Evolutionary conservation across 2,113 vertebrate genomes (phyloP), one percentile per base, ranked within the genome.

Genomic region (Limnothrissa miodon): DNA sequence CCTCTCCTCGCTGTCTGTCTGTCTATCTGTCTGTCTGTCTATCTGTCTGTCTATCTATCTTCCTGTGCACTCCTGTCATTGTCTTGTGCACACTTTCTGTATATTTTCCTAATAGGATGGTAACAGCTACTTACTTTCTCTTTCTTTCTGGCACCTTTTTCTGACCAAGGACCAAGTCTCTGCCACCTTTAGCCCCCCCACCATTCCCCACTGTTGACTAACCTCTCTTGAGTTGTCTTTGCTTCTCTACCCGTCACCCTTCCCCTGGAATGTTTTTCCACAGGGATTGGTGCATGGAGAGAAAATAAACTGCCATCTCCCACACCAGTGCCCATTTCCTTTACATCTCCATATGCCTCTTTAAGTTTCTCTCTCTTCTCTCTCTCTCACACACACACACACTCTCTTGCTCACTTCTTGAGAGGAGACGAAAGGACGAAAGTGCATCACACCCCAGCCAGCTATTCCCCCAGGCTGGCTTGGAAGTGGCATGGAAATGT

Each of bases 261-360:
- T 84, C 17, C 80, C 74, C 82, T 88, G 87, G 88, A 92, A 92
- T 93, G 92, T 92, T 93, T 92, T 90, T 84, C 85, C 87, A 89
- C 59, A 39, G 81, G 66, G 78, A 53, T 83, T 21, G 46, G 80
- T 10, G 29, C 25, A 45, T 84, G 83, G 83, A 89, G 87, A 83
- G 86, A 92, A 91, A 92, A 92, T 90, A 92, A 93, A 87, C 86
- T 5, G 21, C 84, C 83, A 39, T 78, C 83, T 15, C 80, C 85
- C 82, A 81, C n/a, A 48, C 7, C 66, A 3, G n/a, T 1, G 36
- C 70, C 80, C 70, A 87, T 84, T 89, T 84, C 51, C 53, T 17
- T 53, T 17, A 59, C 83, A 82, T 79, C 56, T 46, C 81, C 44
- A n/a, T 81, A 62, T 53, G 15, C 70, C 53, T 44, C 42, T 79